phyloP scores from a whole-genome alignment of 1,140 invertebrate genomes.

The Stegodyphus dumicola region DNA sequence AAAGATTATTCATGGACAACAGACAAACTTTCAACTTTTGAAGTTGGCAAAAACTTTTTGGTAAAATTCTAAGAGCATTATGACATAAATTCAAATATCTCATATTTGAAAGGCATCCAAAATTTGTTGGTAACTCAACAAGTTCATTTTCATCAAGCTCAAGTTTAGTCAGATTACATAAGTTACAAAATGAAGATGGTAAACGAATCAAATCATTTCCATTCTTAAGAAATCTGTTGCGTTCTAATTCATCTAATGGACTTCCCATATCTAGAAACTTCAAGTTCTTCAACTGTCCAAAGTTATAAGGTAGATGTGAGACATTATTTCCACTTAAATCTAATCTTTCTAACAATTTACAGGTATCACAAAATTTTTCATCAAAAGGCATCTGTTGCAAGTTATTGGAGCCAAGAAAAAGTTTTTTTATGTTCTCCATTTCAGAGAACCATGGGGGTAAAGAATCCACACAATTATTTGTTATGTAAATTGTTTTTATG shows the following conservation, averaged over 20 bases:
- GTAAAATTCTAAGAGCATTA: slow-evolving; percentile 80
- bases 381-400: slow-evolving; percentile 12
- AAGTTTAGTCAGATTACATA: slow-evolving; percentile 88
- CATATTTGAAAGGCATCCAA: slow-evolving; percentile 82
- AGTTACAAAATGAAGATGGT: slow-evolving; percentile 18
- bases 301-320: slow-evolving; percentile 4
- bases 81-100: slow-evolving; percentile 81
- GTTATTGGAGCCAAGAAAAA: slow-evolving; percentile 28
- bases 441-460: slow-evolving; percentile 50
- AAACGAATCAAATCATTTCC: slow-evolving; percentile 35
- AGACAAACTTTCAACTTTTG: slow-evolving; percentile 29
- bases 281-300: slow-evolving; percentile 36
- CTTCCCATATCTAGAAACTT: slow-evolving; percentile 40
- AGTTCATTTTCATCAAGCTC: slow-evolving; percentile 82
- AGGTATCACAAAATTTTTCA: slow-evolving; percentile 21
- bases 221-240: slow-evolving; percentile 30
- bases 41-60: slow-evolving; percentile 70
- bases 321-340: slow-evolving; percentile 56
- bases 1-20: slow-evolving; percentile 50
- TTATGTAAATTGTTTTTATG: slow-evolving; percentile 14
- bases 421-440: slow-evolving; percentile 20
- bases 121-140: slow-evolving; percentile 79
- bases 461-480: slow-evolving; percentile 15
- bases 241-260: slow-evolving; percentile 24
- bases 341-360: slow-evolving; percentile 25